Percentiles rank a stretch among this genome's conserved stretches.
Conservation (phyloP, 2,888 invertebrate genomes). For the Galeruca laticollis region DNA sequence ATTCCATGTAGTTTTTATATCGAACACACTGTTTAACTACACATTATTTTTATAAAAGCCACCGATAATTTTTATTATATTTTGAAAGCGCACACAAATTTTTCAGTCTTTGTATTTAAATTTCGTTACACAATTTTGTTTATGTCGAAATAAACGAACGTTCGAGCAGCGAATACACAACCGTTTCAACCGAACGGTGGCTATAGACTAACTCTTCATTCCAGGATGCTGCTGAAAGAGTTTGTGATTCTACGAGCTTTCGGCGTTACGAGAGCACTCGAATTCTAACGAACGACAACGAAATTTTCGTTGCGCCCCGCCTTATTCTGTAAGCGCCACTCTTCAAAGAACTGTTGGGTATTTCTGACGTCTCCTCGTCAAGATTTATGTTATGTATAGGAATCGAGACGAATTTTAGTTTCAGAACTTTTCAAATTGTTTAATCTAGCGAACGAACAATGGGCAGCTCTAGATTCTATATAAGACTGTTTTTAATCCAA, state of each 20-base stretch:
- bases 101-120: not conserved
- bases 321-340: slow-evolving; percentile 52
- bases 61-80: not conserved
- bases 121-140: slow-evolving; percentile 1
- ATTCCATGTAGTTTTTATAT: slow-evolving; percentile 4
- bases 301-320: slow-evolving; percentile 49
- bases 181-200: slow-evolving; percentile 51
- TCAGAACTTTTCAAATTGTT: slow-evolving; percentile 59
- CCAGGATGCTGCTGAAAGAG: slow-evolving; percentile 59
- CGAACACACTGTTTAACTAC: not conserved
- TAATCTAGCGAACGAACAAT: slow-evolving; percentile 63
- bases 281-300: slow-evolving; percentile 41
- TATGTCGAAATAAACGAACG: slow-evolving; percentile 9
- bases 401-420: slow-evolving; percentile 56
- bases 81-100: not conserved
- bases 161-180: slow-evolving; percentile 37
- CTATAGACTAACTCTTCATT: slow-evolving; percentile 55
- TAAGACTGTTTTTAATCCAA: slow-evolving; percentile 48
- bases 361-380: slow-evolving; percentile 22
- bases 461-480: slow-evolving; percentile 47
- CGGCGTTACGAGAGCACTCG: slow-evolving; percentile 68
- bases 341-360: slow-evolving; percentile 28
- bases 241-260: slow-evolving; percentile 66
- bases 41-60: not conserved
- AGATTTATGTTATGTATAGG: slow-evolving; percentile 41